phyloP scores from a whole-genome alignment of 2,888 invertebrate genomes.

The Protophormia terraenovae region DNA sequence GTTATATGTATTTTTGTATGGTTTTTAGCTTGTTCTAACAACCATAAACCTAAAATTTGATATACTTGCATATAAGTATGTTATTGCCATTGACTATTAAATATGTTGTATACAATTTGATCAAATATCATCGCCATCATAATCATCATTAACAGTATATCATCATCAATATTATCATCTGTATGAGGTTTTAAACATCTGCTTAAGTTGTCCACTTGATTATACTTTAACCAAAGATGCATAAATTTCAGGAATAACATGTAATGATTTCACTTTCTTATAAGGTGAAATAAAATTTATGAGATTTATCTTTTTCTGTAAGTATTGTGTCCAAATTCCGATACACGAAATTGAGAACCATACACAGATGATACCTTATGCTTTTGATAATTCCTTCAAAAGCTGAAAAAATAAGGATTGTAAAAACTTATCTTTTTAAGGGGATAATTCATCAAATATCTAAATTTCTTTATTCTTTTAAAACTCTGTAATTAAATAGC shows the following conservation, averaged over 20 bases:
- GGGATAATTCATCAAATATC: too few species aligned
- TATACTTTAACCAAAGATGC: neutral
- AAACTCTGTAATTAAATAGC: neutral
- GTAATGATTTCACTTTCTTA: neutral
- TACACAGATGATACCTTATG: too few species aligned
- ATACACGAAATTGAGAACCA: too few species aligned
- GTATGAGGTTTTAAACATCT: neutral
- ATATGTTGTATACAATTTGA: conserved; percentile 10
- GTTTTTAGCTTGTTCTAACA: neutral
- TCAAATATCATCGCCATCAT: neutral
- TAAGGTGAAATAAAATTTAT: too few species aligned
- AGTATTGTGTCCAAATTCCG: too few species aligned
- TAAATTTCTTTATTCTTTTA: neutral
- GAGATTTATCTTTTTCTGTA: too few species aligned
- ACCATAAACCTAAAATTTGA: neutral
- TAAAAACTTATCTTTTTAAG: too few species aligned
- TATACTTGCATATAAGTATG: neutral
- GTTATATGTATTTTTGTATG: neutral
- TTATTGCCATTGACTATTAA: conserved; percentile 1
- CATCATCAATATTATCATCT: neutral
- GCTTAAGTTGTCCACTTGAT: neutral
- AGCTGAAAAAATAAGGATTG: too few species aligned
- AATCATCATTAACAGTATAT: neutral
- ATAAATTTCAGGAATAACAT: neutral
- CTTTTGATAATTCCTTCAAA: too few species aligned